These are phyloP conservation scores for Bovichtus diacanthus DNA, from an alignment of 2,797 vertebrate species.

Conservation along the genomic window DNA sequence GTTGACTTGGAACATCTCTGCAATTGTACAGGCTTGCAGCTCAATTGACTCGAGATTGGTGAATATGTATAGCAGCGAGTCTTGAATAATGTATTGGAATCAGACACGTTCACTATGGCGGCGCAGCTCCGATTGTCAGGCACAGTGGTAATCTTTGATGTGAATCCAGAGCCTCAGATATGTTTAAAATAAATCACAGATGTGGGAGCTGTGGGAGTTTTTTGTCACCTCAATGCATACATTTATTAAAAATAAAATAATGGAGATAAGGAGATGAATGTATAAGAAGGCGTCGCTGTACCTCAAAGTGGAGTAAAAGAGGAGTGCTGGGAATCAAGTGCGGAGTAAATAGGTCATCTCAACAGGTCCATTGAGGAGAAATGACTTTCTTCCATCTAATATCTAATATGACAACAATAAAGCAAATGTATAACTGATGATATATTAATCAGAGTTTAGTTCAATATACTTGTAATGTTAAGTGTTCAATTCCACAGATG, in stretches of 20 bases:
- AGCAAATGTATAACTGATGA: constrained; percentile 3
- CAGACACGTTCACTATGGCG: constrained; percentile 43
- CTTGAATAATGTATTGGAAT: constrained; percentile 78
- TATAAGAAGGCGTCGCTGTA: constrained; percentile 32
- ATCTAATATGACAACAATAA: constrained; percentile 34
- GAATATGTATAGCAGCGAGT: constrained; percentile 69
- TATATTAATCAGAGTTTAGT: constrained; percentile 22
- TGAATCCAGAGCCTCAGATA: constrained; percentile 67
- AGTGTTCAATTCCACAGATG: constrained; percentile 33
- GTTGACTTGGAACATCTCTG: constrained; percentile 57
- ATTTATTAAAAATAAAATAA: constrained; percentile 63
- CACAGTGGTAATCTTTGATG: constrained; percentile 72
- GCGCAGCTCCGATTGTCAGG: constrained; percentile 48
- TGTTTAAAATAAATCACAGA: constrained; percentile 28
- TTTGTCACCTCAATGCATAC: constrained; percentile 66
- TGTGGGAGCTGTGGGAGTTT: constrained; percentile 56
- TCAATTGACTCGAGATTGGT: constrained; percentile 67
- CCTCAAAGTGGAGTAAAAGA: constrained; percentile 20
- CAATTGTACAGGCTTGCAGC: constrained; percentile 50
- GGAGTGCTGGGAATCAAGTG: not conserved
- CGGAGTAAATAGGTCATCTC: not conserved
- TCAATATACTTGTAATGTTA: constrained; percentile 29
- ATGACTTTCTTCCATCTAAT: constrained; percentile 11
- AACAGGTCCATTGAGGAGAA: not conserved
- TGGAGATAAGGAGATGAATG: constrained; percentile 45